A percentile compares a stretch with the other conserved stretches of the same genome.
Evolutionary conservation across 2,113 vertebrate genomes (phyloP).

Genomic region (Tachysurus fulvidraco): DNA sequence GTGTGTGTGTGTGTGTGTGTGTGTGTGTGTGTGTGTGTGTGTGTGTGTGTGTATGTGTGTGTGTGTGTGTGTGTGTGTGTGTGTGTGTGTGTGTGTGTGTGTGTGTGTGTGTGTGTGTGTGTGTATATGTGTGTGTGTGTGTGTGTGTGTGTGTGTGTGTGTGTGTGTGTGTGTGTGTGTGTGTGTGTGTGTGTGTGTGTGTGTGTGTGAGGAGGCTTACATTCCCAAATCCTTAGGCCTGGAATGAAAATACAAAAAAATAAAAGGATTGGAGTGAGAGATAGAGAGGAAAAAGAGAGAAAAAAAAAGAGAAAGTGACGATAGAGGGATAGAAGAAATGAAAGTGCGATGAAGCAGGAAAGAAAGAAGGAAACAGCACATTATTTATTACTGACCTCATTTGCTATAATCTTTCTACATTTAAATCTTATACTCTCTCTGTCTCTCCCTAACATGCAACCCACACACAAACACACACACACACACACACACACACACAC

Average conservation of each 20-base stretch:
- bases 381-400: slow-evolving; percentile 19
- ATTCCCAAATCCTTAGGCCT: background rate
- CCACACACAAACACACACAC: slow-evolving; percentile 10
- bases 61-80: no score
- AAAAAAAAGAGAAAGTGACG: background rate
- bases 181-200: background rate
- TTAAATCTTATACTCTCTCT: slow-evolving; percentile 14
- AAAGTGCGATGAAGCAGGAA: slow-evolving; percentile 37
- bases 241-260: background rate
- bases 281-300: background rate
- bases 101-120: background rate
- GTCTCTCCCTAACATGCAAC: background rate
- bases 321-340: slow-evolving; percentile 15
- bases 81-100: background rate
- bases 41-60: background rate
- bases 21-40: background rate
- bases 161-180: background rate
- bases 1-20: background rate
- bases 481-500: slow-evolving; percentile 18
- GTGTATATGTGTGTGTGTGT: no score
- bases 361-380: slow-evolving; percentile 1
- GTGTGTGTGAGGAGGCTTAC: background rate
- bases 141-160: no score
- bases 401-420: slow-evolving; percentile 24
- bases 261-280: background rate